Evolutionary conservation across 2,797 vertebrate genomes (phyloP).

Genomic region (Mastacembelus armatus): DNA sequence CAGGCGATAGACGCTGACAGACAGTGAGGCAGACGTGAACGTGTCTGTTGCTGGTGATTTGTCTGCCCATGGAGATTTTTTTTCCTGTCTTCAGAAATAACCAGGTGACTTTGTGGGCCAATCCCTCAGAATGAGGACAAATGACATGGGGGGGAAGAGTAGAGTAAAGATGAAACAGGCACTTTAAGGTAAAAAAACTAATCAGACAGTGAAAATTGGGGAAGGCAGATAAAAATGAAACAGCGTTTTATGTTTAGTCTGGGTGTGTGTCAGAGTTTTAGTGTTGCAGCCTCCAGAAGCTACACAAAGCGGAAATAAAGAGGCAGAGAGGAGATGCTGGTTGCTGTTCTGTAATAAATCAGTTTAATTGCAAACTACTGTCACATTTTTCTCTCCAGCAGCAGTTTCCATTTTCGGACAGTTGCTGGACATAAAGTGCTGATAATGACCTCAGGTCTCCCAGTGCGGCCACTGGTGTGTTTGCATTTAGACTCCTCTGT

Average conservation of each 20-base stretch:
- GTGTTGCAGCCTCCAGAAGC: constrained; percentile 15
- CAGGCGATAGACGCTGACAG: neutral
- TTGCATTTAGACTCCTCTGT: constrained; percentile 17
- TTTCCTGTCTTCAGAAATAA: neutral
- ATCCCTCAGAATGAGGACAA: constrained; percentile 14
- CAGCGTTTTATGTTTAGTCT: constrained; percentile 44
- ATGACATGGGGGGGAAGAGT: neutral
- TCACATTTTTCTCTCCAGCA: constrained; percentile 20
- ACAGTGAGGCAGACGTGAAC: neutral
- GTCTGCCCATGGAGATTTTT: neutral
- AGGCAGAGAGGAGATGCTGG: neutral
- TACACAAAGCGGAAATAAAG: constrained; percentile 26
- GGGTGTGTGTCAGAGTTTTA: constrained; percentile 25
- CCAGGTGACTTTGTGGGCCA: constrained; percentile 11
- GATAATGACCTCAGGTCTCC: constrained; percentile 44
- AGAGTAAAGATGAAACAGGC: neutral
- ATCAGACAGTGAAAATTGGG: constrained; percentile 15
- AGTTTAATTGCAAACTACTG: constrained; percentile 44
- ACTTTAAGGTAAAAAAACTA: neutral
- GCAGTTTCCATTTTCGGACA: constrained; percentile 25
- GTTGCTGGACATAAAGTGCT: constrained; percentile 47
- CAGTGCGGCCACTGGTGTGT: constrained; percentile 15
- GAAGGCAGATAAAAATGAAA: constrained; percentile 8
- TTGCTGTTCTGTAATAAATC: constrained; percentile 45
- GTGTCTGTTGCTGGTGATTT: neutral